Conservation (phyloP, 2,888 invertebrate species). For the Sericinus montela region DNA sequence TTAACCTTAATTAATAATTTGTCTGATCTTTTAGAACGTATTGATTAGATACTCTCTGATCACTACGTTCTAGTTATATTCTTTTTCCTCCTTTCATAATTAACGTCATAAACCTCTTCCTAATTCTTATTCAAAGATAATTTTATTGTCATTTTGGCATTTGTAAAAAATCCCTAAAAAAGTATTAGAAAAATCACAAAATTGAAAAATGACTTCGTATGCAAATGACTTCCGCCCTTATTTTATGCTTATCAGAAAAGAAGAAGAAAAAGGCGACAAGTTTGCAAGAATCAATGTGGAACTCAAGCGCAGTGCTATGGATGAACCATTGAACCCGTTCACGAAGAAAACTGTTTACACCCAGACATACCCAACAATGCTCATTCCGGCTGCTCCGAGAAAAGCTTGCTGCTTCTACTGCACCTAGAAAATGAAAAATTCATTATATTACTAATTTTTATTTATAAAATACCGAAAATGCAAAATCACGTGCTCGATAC, state of each 20-base stretch:
- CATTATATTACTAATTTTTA: background rate
- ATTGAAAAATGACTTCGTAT: conserved; percentile 46
- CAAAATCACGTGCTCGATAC: conserved; percentile 25
- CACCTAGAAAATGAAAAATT: conserved; percentile 32
- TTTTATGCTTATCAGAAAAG: conserved; percentile 57
- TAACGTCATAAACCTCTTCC: too few relatives aligned
- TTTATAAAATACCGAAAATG: conserved; percentile 27
- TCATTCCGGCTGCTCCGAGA: conserved; percentile 60
- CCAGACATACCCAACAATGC: conserved; percentile 59
- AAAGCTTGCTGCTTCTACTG: conserved; percentile 59
- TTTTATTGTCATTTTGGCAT: too few relatives aligned
- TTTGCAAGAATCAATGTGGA: conserved; percentile 64
- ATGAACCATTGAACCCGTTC: conserved; percentile 54
- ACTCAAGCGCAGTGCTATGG: conserved; percentile 45
- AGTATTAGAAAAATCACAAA: conserved; percentile 1
- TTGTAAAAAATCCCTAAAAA: too few relatives aligned
- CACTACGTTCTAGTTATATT: too few relatives aligned
- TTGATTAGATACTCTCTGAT: too few relatives aligned
- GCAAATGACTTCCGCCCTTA: conserved; percentile 62
- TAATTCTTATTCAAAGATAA: too few relatives aligned
- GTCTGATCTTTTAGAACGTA: too few relatives aligned
- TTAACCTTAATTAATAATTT: too few relatives aligned
- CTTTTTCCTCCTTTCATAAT: too few relatives aligned
- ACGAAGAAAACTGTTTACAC: conserved; percentile 50
- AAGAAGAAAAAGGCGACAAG: conserved; percentile 68